phyloP scores from a whole-genome alignment of 1,140 invertebrate species.

The Caenorhabditis elegans region DNA sequence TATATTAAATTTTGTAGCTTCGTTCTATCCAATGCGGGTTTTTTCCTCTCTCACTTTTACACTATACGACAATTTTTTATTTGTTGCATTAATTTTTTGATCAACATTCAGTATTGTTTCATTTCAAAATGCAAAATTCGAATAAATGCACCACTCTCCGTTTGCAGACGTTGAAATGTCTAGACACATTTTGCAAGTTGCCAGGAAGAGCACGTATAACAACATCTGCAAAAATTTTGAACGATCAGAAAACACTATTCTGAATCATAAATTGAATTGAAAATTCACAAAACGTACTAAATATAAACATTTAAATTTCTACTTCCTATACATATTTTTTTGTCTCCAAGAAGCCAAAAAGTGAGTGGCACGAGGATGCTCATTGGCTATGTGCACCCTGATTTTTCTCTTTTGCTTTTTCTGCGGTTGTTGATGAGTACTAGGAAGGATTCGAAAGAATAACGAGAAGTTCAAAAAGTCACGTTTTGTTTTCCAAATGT shows the following conservation, averaged over 20 bases:
- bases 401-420: neutral
- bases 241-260: neutral
- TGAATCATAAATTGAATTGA: too few species aligned
- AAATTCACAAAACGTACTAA: too few species aligned
- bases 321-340: neutral
- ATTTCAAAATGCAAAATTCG: neutral
- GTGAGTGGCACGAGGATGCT: neutral
- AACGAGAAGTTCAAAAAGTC: neutral
- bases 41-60: neutral
- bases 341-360: neutral
- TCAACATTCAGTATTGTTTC: too few species aligned
- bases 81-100: too few species aligned
- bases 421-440: neutral
- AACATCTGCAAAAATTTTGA: neutral
- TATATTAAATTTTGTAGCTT: neutral
- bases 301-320: neutral
- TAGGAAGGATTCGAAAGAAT: neutral
- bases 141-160: neutral
- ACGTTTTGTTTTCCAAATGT: neutral
- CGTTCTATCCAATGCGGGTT: neutral
- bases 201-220: neutral
- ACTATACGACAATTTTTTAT: neutral
- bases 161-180: neutral
- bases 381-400: neutral
- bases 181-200: neutral